Base-by-base conservation (phyloP, 2,888 invertebrate species). In the Petrophora chlorosata region DNA sequence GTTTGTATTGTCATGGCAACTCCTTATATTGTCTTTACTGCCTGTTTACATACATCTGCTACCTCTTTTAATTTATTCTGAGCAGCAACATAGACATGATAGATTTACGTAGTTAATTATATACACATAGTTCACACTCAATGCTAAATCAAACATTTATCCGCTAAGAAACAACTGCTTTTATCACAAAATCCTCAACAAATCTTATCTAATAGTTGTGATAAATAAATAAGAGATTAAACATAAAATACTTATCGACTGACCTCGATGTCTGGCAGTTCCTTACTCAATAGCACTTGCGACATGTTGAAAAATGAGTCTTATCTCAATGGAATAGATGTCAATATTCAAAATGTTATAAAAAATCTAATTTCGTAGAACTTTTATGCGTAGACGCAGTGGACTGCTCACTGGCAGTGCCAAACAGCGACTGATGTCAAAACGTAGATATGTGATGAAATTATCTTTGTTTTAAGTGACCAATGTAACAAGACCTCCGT, bases 261-360 rank as follows among this genome's bases (percentile, higher is more conserved):
- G 82, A 95, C 96, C 93, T 96, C 96, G 69, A 96, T 96, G 79
- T 96, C 96, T 1, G 95, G 94, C 51, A 95, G 72, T 73, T 96
- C 95, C 68, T 92, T 94, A 78, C 95, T 96, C 36, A 95, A 63
- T 56, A 91, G 59, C 51, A 80, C 80, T 65, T 91, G 91, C 41
- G 92, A 77, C 91, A 90, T 90, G 40, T 59, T 79, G 56, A 9
- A 57, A 65, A 23, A 25, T 57, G 56, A 47, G 44, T 29, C 41
- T 61, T 55, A 51, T 39, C 33, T 33, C 14, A 9, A 34, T 29
- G 16, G 1, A 36, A 45, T 50, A 52, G 42, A 34, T 16, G 15
- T 32, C 15, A 51, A 47, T 19, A 25, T 43, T 15, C 44, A n/a
- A n/a, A n/a, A n/a, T n/a, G n/a, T n/a, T 33, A 26, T 35, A 23